phyloP scores from a whole-genome alignment of 2,797 vertebrate genomes.

The Capromys pilorides region DNA sequence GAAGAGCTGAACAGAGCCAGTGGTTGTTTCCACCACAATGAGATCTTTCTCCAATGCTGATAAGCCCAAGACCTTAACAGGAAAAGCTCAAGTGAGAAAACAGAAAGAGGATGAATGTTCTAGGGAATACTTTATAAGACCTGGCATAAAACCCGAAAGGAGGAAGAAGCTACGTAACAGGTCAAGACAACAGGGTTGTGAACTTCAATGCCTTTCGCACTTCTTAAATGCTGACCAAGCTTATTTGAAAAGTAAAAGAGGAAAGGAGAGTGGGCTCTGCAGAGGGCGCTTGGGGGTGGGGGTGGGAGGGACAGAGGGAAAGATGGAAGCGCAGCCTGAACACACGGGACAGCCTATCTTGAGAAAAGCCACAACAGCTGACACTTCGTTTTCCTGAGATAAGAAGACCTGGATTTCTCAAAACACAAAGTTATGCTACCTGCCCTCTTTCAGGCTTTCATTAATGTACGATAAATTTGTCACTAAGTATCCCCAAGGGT shows the following conservation, averaged over 20 bases:
- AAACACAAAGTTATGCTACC: background rate
- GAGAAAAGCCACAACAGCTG: background rate
- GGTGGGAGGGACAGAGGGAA: no score
- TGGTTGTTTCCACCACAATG: background rate
- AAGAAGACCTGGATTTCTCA: background rate
- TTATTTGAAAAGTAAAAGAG: background rate
- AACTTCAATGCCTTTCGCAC: constrained; percentile 24
- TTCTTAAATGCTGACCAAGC: background rate
- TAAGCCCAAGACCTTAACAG: background rate
- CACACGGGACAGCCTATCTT: background rate
- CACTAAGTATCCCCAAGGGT: background rate
- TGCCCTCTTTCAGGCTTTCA: background rate
- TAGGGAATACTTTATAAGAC: background rate
- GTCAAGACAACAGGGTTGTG: constrained; percentile 19
- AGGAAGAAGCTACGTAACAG: constrained; percentile 2
- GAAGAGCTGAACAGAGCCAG: background rate
- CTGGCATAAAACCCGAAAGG: constrained; percentile 38
- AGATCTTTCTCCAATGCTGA: background rate
- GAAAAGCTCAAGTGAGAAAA: constrained; percentile 10
- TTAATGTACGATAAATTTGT: background rate
- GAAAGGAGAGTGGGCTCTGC: background rate
- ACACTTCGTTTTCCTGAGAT: constrained; percentile 37
- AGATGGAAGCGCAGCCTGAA: background rate
- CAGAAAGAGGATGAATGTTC: constrained; percentile 29
- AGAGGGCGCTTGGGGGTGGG: background rate